These are phyloP conservation scores for Sardinella longiceps DNA, from an alignment of 2,797 vertebrate genomes.

Conservation along the genomic window DNA sequence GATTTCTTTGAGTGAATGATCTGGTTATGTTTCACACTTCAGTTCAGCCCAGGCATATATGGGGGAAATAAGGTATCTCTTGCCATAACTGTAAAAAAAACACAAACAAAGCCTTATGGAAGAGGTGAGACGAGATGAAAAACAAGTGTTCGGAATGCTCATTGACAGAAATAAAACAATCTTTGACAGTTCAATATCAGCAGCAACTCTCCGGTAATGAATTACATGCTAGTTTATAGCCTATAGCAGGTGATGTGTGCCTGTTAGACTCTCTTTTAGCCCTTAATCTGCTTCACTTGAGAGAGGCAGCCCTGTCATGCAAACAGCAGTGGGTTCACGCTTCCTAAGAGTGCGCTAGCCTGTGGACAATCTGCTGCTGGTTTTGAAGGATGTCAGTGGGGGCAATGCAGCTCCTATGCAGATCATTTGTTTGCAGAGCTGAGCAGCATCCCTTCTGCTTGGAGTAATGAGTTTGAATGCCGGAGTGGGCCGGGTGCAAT, in stretches of 20 bases:
- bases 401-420: background rate
- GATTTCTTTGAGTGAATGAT: no score
- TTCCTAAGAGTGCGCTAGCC: background rate
- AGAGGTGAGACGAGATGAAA: background rate
- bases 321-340: background rate
- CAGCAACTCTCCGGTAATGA: no score
- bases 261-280: background rate
- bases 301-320: background rate
- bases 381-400: background rate
- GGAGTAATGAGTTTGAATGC: slow-evolving; percentile 48
- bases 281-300: background rate
- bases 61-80: background rate
- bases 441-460: slow-evolving; percentile 4
- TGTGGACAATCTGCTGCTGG: background rate
- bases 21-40: background rate
- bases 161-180: background rate
- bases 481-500: slow-evolving; percentile 41
- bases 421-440: slow-evolving; percentile 15
- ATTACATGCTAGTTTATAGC: background rate
- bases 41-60: background rate
- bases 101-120: no score
- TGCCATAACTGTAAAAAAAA: no score
- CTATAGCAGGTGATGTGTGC: background rate
- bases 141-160: background rate
- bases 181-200: no score